phyloP scores from a whole-genome alignment of 2,888 invertebrate genomes.

The Epirrhoe alternata region DNA sequence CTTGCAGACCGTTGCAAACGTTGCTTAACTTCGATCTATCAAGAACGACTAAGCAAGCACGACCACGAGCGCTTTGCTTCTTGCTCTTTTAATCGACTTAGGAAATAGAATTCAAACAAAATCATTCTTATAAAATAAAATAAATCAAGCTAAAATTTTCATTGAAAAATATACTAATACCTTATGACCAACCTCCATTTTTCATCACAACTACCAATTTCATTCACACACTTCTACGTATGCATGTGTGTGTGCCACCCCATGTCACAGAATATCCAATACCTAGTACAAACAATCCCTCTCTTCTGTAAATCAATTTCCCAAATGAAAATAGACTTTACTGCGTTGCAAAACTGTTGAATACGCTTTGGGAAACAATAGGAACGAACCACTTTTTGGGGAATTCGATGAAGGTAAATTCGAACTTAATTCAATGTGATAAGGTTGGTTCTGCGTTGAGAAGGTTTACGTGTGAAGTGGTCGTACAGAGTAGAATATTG shows the following conservation, averaged over 20 bases:
- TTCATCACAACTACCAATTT: slow-evolving; percentile 46
- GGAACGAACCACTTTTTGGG: neutral
- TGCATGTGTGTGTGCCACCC: slow-evolving; percentile 45
- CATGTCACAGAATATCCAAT: slow-evolving; percentile 7
- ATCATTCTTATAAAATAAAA: too few relatives aligned
- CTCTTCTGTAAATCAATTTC: neutral
- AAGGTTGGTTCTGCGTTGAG: slow-evolving; percentile 5
- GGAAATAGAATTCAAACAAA: too few relatives aligned
- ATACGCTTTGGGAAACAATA: neutral
- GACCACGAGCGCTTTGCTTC: too few relatives aligned
- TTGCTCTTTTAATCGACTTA: too few relatives aligned
- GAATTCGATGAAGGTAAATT: neutral
- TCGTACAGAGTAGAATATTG: slow-evolving; percentile 46
- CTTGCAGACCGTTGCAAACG: too few relatives aligned
- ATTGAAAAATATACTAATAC: neutral
- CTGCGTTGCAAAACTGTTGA: neutral
- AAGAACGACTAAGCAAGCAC: too few relatives aligned
- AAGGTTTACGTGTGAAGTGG: slow-evolving; percentile 20
- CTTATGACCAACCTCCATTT: slow-evolving; percentile 40
- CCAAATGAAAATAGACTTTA: neutral
- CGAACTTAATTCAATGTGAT: neutral
- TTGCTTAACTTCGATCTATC: too few relatives aligned
- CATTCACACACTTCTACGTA: slow-evolving; percentile 36
- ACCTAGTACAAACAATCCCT: neutral
- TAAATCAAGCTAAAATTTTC: neutral